phyloP scores from a whole-genome alignment of 2,113 vertebrate genomes.

The Stomatorhinus ivindoensis region DNA sequence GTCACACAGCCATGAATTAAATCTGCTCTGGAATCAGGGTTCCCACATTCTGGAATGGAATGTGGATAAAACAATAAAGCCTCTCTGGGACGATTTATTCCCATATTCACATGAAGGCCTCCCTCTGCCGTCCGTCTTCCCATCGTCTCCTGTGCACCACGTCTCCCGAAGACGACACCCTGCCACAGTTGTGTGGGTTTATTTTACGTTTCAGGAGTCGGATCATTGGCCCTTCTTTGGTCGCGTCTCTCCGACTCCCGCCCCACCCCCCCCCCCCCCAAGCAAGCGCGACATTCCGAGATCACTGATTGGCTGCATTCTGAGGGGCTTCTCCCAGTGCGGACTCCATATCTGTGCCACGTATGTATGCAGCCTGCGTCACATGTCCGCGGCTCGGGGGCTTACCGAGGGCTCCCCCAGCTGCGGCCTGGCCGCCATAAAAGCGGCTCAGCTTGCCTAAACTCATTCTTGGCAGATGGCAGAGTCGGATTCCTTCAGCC shows the following conservation, averaged over 20 bases:
- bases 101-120: neutral
- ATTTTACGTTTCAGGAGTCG: neutral
- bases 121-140: neutral
- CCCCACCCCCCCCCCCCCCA: neutral
- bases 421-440: neutral
- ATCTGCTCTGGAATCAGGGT: neutral
- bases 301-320: neutral
- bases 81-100: neutral
- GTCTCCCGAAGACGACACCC: neutral
- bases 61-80: neutral
- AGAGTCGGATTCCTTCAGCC: constrained; percentile 31
- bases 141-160: neutral
- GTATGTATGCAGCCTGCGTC: neutral
- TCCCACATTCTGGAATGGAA: neutral
- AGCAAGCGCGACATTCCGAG: neutral
- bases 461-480: constrained; percentile 22
- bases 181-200: neutral
- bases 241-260: neutral
- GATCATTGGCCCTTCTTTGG: neutral
- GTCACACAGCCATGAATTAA: neutral
- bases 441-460: constrained; percentile 18
- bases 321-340: neutral
- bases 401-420: neutral
- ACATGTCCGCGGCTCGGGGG: neutral
- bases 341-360: neutral